Conservation (phyloP, 2,113 vertebrate species). For the Hydropotes inermis region DNA sequence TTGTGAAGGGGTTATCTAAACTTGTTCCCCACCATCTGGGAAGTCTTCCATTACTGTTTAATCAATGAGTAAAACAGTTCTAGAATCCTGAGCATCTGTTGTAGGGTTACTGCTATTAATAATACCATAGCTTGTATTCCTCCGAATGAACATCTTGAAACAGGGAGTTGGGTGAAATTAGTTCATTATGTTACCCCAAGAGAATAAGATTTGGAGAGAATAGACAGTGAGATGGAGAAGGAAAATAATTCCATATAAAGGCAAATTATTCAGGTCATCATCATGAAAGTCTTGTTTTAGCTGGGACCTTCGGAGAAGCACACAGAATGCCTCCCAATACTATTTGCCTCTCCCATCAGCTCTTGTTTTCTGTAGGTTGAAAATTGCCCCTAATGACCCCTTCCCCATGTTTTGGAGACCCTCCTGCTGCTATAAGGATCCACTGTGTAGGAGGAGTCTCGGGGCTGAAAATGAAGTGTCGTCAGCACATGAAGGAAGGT, state of each 20-base stretch:
- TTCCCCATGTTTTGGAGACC: not conserved
- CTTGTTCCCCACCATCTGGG: fast-evolving
- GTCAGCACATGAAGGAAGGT: not conserved
- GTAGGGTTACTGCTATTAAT: not conserved
- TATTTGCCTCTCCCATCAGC: not conserved
- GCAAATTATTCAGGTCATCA: not conserved
- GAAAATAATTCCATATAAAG: not conserved
- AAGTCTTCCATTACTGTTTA: not conserved
- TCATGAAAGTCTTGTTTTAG: not conserved
- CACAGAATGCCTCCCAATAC: not conserved
- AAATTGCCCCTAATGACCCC: not conserved
- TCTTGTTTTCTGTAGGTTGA: not conserved
- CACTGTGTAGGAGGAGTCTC: fast-evolving
- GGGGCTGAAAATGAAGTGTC: not conserved
- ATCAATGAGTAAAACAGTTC: not conserved
- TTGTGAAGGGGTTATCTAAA: not conserved
- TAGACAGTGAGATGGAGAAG: not conserved
- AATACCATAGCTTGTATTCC: not conserved
- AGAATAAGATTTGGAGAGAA: not conserved
- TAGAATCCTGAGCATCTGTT: not conserved
- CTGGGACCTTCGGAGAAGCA: not conserved
- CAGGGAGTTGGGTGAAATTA: not conserved
- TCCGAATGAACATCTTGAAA: not conserved
- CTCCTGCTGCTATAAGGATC: not conserved
- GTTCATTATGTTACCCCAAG: not conserved